phyloP scores from a whole-genome alignment of 2,113 vertebrate species.

The Dolichallabes microphthalmus region DNA sequence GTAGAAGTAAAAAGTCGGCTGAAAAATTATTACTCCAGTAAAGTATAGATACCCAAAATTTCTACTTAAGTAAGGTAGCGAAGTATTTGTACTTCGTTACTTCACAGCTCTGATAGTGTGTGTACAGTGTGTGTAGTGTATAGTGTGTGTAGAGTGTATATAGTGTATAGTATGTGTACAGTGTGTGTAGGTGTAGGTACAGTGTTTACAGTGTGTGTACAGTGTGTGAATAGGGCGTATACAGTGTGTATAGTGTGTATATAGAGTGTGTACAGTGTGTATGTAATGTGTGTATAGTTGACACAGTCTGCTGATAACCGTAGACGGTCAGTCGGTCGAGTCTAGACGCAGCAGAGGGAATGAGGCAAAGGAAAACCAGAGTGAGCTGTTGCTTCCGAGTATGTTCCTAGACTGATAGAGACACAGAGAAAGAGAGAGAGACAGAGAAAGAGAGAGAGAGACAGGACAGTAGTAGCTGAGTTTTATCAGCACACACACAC shows the following conservation, averaged over 20 bases:
- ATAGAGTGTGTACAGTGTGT: neutral
- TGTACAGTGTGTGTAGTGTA: no score
- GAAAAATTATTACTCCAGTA: no score
- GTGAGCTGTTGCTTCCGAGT: slow-evolving; percentile 11
- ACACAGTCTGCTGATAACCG: neutral
- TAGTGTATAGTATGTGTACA: neutral
- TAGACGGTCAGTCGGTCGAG: neutral
- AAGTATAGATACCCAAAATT: no score
- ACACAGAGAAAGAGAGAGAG: neutral
- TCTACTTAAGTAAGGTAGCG: no score
- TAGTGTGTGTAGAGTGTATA: neutral
- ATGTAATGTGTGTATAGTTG: neutral
- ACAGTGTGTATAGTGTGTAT: neutral
- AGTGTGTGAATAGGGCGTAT: neutral
- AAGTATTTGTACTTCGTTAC: no score
- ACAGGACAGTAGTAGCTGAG: slow-evolving; percentile 14
- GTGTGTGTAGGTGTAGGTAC: neutral
- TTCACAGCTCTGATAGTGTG: no score
- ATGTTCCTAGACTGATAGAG: neutral
- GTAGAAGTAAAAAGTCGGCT: no score
- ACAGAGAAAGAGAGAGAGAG: neutral
- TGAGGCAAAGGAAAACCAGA: neutral
- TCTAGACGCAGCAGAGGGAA: slow-evolving; percentile 13
- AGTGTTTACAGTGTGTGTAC: neutral
- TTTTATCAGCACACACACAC: slow-evolving; percentile 31